Base-by-base conservation (phyloP, 64 coral and sea anemone species). In the Montipora efflorescens region DNA sequence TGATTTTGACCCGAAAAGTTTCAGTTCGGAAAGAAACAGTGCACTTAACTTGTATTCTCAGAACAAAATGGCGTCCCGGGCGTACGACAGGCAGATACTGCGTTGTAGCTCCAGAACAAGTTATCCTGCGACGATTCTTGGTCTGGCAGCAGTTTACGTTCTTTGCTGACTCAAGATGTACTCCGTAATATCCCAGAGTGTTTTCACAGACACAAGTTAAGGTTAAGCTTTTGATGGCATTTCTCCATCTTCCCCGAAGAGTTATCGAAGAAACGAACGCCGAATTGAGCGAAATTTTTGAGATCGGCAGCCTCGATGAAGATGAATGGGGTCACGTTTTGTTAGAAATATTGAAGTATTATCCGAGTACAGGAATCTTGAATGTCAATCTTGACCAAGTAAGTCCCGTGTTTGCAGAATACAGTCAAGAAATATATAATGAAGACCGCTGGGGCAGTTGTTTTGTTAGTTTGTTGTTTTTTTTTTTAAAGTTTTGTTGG, bases 291-390 rank as follows among this genome's bases (percentile, higher is more conserved):
- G 95, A 99, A 77, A 94, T 95, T 89, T 96, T 99, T n/a, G 95
- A 99, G 80, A 96, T 99, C 62, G 98, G 98, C 21, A 92, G 90
- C 22, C 79, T 84, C 28, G 98, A 99, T 75, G 92, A 96, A 59
- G 98, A 99, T 25, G 98, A 99, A 62, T 96, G 98, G 98, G 98
- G 96, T 28, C 95, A 92, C 55, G 95, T 99, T 59, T 79, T 99
- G 58, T 99, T 81, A 66, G 98, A 99, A 59, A 96, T 99, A 78
- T 83, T 99, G 8, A 96, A 92, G 55, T 94, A 91, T 87, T 99
- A 96, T 55, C 98, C 92, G 18, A 94, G 92, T 15, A 89, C 98
- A 11, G 98, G 98, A 66, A 99, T 90, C 74, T 66, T 99, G 84
- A 99, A 99, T 92, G 92, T 99, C 74, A 89, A 99, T 87, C 79